Percentiles rank a stretch among this genome's conserved stretches.
Conservation (phyloP, 2,113 vertebrate genomes). For the Orthonyx spaldingii region DNA sequence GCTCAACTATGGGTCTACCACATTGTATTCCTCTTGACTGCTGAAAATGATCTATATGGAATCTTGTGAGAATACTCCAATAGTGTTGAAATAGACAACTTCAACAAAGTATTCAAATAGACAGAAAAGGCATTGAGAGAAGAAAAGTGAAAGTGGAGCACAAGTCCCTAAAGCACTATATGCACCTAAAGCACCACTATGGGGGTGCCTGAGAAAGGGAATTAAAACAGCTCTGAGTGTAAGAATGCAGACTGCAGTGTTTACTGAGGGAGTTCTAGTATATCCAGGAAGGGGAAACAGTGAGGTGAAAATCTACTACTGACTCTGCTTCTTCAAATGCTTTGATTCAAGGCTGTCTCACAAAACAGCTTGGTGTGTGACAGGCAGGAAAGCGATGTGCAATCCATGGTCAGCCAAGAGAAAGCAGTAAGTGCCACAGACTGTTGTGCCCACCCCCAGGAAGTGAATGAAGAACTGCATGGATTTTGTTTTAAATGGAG, state of each 20-base stretch:
- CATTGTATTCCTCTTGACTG: background rate
- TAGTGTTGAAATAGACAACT: too few species aligned
- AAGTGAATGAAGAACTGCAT: background rate
- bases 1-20: background rate
- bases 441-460: background rate
- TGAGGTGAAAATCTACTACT: background rate
- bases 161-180: background rate
- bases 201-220: background rate
- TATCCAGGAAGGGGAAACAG: background rate
- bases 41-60: accelerated
- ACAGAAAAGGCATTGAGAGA: background rate
- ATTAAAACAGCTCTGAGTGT: background rate
- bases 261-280: background rate
- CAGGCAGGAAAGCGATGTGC: background rate
- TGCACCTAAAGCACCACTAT: accelerated
- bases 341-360: background rate
- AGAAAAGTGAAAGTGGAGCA: background rate
- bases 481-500: constrained; percentile 34
- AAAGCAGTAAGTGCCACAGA: background rate
- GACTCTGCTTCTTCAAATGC: background rate
- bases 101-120: too few species aligned
- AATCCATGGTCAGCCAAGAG: background rate
- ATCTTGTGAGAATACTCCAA: background rate
- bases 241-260: background rate
- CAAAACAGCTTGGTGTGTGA: background rate